phyloP scores from a whole-genome alignment of 2,888 invertebrate genomes.

The Stegana nigrithorax region DNA sequence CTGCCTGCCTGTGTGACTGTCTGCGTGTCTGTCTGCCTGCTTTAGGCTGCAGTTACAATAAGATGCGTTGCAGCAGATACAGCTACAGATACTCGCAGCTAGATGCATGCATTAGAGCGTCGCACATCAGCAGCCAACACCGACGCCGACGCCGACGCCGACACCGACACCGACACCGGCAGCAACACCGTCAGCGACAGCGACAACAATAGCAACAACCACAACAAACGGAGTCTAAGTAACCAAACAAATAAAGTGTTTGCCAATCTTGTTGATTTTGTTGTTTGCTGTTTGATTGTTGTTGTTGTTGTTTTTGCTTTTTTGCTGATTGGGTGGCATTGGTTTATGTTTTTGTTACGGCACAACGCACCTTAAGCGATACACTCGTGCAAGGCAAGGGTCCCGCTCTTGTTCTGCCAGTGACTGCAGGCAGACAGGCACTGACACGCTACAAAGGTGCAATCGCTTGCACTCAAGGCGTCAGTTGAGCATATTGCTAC shows the following conservation, averaged over 20 bases:
- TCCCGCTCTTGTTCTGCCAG: background rate
- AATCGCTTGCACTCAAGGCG: conserved; percentile 58
- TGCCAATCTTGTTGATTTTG: too few relatives aligned
- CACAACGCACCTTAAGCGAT: conserved; percentile 31
- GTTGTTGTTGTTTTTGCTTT: conserved; percentile 10
- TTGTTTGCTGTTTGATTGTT: too few relatives aligned
- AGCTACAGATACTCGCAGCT: conserved; percentile 20
- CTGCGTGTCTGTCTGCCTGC: conserved; percentile 28
- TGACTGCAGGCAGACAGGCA: background rate
- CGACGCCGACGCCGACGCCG: too few relatives aligned
- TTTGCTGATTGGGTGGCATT: conserved; percentile 16
- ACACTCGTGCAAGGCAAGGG: conserved; percentile 35
- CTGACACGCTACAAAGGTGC: conserved; percentile 55
- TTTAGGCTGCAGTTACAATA: conserved; percentile 24
- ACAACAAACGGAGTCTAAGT: too few relatives aligned
- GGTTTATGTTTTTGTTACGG: background rate
- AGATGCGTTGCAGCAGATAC: conserved; percentile 24
- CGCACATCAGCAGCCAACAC: background rate
- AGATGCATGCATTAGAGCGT: conserved; percentile 17
- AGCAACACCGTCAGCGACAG: conserved; percentile 9
- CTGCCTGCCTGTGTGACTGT: conserved; percentile 26
- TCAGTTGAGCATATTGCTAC: conserved; percentile 41
- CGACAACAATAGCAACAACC: conserved; percentile 13
- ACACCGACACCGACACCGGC: conserved; percentile 12
- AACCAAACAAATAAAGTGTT: conserved; percentile 19